Percentiles rank a stretch among this genome's conserved stretches.
Conservation (phyloP, 2,888 invertebrate genomes). For the Rhaphigaster nebulosa region DNA sequence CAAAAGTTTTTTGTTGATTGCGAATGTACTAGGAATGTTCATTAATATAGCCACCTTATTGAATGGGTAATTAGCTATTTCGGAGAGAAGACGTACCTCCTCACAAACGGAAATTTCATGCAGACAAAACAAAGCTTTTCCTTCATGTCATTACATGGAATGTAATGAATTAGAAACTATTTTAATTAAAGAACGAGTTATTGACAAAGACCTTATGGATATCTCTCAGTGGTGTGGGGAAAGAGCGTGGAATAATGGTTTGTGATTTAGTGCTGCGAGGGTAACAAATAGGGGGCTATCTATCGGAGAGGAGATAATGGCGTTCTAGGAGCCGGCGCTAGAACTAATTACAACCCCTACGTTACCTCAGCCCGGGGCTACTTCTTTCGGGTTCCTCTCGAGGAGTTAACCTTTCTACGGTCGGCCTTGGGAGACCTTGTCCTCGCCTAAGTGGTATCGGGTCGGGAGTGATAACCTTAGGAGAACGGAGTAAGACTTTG, state of each 20-base stretch:
- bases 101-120: no score
- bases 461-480: neutral
- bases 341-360: constrained; percentile 4
- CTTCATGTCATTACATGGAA: no score
- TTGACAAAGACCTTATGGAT: neutral
- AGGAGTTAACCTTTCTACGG: no score
- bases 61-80: no score
- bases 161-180: neutral
- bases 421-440: neutral
- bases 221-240: neutral
- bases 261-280: neutral
- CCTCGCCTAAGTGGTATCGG: neutral
- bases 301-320: neutral
- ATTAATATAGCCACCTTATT: no score
- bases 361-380: neutral
- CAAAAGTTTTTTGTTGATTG: no score
- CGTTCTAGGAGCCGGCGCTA: constrained; percentile 38
- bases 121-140: no score
- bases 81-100: no score
- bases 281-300: constrained; percentile 1
- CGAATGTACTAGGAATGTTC: no score
- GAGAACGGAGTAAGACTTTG: neutral
- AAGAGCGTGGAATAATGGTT: neutral
- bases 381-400: no score
- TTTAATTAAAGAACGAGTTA: neutral